phyloP scores from a whole-genome alignment of 2,113 vertebrate genomes.

The Garra rufa region DNA sequence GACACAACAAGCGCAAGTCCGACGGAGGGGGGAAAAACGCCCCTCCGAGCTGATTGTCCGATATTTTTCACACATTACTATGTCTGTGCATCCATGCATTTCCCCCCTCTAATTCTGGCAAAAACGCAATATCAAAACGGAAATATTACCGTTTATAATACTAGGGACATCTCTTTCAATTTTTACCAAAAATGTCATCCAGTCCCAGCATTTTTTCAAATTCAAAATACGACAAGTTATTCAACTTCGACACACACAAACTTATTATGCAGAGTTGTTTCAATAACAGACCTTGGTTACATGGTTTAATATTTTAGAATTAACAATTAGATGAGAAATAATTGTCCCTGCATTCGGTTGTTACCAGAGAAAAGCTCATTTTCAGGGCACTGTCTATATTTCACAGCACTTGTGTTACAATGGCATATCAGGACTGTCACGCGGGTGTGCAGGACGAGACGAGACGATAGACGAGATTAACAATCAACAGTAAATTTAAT shows the following conservation, averaged over 20 bases:
- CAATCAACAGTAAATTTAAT: too few species aligned
- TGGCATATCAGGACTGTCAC: constrained; percentile 18
- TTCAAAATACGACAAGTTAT: not conserved
- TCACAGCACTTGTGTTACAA: constrained; percentile 7
- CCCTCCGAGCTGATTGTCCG: constrained; percentile 50
- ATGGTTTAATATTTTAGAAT: not conserved
- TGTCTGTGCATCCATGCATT: constrained; percentile 15
- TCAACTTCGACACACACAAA: not conserved
- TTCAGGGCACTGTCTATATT: constrained; percentile 11
- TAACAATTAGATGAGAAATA: not conserved
- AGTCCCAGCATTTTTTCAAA: not conserved
- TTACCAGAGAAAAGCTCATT: not conserved
- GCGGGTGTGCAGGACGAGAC: too few species aligned
- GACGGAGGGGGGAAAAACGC: constrained; percentile 63
- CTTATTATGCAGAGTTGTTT: not conserved
- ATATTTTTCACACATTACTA: constrained; percentile 29
- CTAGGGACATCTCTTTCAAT: not conserved
- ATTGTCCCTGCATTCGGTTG: not conserved
- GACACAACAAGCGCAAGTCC: constrained; percentile 89
- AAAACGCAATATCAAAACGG: not conserved
- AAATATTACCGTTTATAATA: too few species aligned
- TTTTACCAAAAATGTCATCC: not conserved
- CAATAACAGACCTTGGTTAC: not conserved
- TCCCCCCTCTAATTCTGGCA: not conserved
- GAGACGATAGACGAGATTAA: too few species aligned